A percentile compares a stretch with the other conserved stretches of the same genome.
Conservation (phyloP, 2,113 vertebrate species). For the Martes martes region DNA sequence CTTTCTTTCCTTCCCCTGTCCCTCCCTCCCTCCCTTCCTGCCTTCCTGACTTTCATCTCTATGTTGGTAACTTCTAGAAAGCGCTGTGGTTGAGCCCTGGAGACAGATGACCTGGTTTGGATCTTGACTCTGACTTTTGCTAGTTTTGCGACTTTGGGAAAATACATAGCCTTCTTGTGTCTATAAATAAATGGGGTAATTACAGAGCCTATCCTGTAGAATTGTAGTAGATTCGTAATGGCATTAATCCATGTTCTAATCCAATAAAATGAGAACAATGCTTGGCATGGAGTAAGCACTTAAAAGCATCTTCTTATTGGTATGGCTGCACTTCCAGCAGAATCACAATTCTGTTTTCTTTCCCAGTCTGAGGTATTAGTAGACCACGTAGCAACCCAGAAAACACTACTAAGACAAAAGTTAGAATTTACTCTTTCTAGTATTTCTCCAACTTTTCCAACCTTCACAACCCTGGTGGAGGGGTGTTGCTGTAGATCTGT, state of each 20-base stretch:
- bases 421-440: neutral
- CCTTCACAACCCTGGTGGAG: neutral
- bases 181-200: neutral
- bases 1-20: neutral
- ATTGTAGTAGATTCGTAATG: neutral
- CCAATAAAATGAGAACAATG: neutral
- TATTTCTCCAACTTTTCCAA: neutral
- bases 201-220: neutral
- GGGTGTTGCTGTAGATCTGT: neutral
- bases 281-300: neutral
- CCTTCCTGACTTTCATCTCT: neutral
- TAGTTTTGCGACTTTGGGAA: neutral
- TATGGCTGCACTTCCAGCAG: neutral
- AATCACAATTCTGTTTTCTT: neutral
- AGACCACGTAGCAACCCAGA: neutral
- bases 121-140: neutral
- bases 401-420: neutral
- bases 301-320: neutral
- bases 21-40: neutral
- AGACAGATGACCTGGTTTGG: neutral
- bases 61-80: neutral
- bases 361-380: neutral
- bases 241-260: neutral
- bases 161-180: neutral
- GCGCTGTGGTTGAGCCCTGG: neutral